These are phyloP conservation scores for Argopecten irradians DNA, from an alignment of 1,140 invertebrate genomes.

Conservation along the genomic window DNA sequence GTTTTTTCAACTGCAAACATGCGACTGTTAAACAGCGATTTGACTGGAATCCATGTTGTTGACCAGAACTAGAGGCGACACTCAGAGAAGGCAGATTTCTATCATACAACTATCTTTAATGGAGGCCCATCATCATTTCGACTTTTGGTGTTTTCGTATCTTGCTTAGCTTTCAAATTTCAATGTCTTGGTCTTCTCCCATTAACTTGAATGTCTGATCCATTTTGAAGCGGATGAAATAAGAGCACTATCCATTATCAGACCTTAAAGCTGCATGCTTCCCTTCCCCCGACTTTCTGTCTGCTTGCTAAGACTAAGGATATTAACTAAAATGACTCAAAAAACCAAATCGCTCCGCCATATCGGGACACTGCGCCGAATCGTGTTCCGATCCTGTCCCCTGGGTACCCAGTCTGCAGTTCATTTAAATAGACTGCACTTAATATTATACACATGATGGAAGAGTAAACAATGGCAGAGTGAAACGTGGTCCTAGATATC, in stretches of 20 bases:
- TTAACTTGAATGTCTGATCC: constrained; percentile 10
- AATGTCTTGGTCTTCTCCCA: constrained; percentile 15
- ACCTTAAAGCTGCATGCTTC: constrained; percentile 10
- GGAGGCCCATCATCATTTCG: background rate
- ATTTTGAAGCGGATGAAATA: constrained; percentile 11
- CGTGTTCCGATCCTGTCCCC: background rate
- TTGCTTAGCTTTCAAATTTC: constrained; percentile 17
- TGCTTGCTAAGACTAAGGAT: background rate
- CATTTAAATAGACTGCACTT: constrained; percentile 22
- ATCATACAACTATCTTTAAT: constrained; percentile 12
- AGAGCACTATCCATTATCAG: constrained; percentile 21
- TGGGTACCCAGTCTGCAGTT: background rate
- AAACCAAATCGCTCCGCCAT: constrained; percentile 20
- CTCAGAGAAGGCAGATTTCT: background rate
- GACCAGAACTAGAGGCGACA: background rate
- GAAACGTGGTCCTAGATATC: background rate
- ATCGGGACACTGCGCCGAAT: constrained; percentile 19
- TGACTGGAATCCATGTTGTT: background rate
- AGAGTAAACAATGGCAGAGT: background rate
- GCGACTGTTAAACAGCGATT: background rate
- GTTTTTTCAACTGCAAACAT: background rate
- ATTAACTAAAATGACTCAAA: constrained; percentile 23
- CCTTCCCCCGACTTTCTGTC: constrained; percentile 4
- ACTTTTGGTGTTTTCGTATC: constrained; percentile 16
- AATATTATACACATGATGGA: background rate